A percentile compares a stretch with the other conserved stretches of the same genome.
Evolutionary conservation across 1,140 invertebrate genomes (phyloP).

Genomic region (Zaprionus ornatus): DNA sequence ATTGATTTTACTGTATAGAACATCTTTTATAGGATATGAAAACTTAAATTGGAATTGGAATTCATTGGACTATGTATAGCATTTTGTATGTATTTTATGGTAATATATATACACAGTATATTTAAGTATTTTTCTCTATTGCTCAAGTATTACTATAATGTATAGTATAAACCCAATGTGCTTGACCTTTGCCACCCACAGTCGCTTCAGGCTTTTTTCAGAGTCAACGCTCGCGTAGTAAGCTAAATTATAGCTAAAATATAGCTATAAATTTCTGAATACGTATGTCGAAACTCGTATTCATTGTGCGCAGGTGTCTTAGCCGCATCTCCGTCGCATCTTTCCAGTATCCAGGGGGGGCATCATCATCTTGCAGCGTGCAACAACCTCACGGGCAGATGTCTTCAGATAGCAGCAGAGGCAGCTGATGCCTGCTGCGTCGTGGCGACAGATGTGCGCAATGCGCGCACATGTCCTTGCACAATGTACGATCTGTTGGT

Average conservation of each 20-base stretch:
- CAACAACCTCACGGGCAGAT: constrained; percentile 10
- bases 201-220: background rate
- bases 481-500: constrained; percentile 27
- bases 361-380: constrained; percentile 6
- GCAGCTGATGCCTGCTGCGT: constrained; percentile 9
- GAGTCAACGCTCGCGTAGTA: background rate
- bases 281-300: background rate
- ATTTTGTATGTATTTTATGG: background rate
- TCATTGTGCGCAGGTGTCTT: background rate
- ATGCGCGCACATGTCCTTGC: constrained; percentile 42
- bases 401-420: background rate
- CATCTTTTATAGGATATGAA: too few relatives aligned
- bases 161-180: background rate
- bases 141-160: background rate
- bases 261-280: background rate
- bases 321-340: background rate
- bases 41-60: too few relatives aligned
- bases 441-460: constrained; percentile 8
- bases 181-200: background rate
- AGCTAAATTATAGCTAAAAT: background rate
- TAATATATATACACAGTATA: background rate
- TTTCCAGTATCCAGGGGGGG: constrained; percentile 8
- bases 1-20: too few relatives aligned
- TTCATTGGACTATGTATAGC: too few relatives aligned
- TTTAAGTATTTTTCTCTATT: background rate